Evolutionary conservation across 2,113 vertebrate genomes (phyloP).

Genomic region (Dermatemys mawii): DNA sequence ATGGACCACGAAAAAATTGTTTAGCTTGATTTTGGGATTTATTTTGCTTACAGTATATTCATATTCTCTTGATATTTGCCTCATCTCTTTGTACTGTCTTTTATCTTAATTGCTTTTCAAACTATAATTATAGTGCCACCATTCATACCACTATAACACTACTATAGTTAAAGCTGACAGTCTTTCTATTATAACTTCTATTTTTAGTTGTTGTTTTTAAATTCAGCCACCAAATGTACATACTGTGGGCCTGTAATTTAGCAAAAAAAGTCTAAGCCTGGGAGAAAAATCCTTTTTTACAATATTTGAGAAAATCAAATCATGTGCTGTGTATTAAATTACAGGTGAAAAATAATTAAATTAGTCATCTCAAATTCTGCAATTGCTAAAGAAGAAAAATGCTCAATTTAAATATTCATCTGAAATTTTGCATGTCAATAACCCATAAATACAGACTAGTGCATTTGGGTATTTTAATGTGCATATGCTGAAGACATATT

Average conservation of each 20-base stretch:
- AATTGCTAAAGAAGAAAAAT: not conserved
- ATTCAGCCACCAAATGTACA: slow-evolving; percentile 48
- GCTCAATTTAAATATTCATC: slow-evolving; percentile 8
- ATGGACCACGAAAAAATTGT: slow-evolving; percentile 65
- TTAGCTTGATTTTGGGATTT: slow-evolving; percentile 65
- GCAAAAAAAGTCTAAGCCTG: slow-evolving; percentile 24
- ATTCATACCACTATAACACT: slow-evolving; percentile 19
- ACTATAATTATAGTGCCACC: slow-evolving; percentile 54
- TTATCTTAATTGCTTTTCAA: slow-evolving; percentile 68
- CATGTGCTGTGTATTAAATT: slow-evolving; percentile 9
- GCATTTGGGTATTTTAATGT: not conserved
- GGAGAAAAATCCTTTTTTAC: slow-evolving; percentile 28
- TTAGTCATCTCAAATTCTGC: not conserved
- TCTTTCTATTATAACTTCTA: slow-evolving; percentile 22
- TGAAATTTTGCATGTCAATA: slow-evolving; percentile 35
- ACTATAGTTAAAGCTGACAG: slow-evolving; percentile 15
- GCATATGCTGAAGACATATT: slow-evolving; percentile 17
- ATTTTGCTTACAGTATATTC: slow-evolving; percentile 65
- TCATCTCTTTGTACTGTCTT: slow-evolving; percentile 60
- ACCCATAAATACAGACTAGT: slow-evolving; percentile 16
- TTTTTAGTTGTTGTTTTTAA: not conserved
- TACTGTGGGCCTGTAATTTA: not conserved
- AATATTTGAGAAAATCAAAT: slow-evolving; percentile 20
- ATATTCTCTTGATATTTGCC: slow-evolving; percentile 67
- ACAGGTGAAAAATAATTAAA: not conserved